These are phyloP conservation scores for Deilephila porcellus DNA, from an alignment of 2,888 invertebrate species.

Conservation along the genomic window DNA sequence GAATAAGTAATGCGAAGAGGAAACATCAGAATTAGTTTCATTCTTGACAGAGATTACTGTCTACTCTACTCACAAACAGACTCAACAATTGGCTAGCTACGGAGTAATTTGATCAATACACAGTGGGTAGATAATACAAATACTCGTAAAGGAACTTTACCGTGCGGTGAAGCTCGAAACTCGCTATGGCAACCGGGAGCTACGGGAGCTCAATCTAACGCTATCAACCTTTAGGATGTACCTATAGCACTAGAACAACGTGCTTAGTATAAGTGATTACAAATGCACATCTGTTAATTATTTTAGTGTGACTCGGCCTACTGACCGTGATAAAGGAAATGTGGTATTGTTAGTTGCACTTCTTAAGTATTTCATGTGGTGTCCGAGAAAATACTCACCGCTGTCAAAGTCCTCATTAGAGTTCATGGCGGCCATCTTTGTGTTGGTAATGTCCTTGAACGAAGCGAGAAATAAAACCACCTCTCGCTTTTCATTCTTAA, in stretches of 20 bases:
- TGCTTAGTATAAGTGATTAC: conserved; percentile 68
- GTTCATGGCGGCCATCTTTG: conserved; percentile 94
- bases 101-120: conserved; percentile 53
- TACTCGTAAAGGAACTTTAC: conserved; percentile 72
- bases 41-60: conserved; percentile 35
- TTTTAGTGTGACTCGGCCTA: conserved; percentile 12
- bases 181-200: conserved; percentile 73
- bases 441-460: conserved; percentile 97
- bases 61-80: conserved; percentile 51
- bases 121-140: conserved; percentile 53
- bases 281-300: conserved; percentile 56
- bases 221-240: conserved; percentile 65
- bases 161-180: conserved; percentile 78
- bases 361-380: conserved; percentile 52
- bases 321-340: conserved; percentile 40
- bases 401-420: conserved; percentile 94
- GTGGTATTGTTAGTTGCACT: conserved; percentile 51
- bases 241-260: conserved; percentile 75
- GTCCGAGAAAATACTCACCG: conserved; percentile 86
- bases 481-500: conserved; percentile 98
- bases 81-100: conserved; percentile 58
- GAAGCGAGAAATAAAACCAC: conserved; percentile 98
- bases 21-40: background rate
- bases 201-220: conserved; percentile 76
- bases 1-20: no score